Conservation (phyloP, 2,888 invertebrate species). For the Tipula helvola region DNA sequence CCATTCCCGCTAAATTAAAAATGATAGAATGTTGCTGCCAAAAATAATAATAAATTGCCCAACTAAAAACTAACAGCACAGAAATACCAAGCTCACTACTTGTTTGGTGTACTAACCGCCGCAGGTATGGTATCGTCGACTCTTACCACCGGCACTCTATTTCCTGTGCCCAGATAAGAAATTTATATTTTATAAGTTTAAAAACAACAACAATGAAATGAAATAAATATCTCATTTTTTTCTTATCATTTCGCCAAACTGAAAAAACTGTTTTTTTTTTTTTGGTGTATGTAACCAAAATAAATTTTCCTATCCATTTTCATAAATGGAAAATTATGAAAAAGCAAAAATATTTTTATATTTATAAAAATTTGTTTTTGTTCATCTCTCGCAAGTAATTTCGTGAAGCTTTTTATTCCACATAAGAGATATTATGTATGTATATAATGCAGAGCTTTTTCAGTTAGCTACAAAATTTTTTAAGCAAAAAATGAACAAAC, state of each 20-base stretch:
- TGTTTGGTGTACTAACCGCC: not conserved
- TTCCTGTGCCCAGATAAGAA: not conserved
- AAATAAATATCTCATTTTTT: not conserved
- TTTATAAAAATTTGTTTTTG: not conserved
- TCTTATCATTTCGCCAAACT: not conserved
- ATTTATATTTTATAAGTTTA: not conserved
- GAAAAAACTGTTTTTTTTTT: not conserved
- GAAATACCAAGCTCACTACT: not conserved
- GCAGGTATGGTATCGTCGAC: not conserved
- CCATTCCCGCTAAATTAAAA: not conserved
- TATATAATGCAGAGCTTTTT: not conserved
- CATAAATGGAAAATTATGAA: not conserved
- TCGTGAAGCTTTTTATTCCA: not conserved
- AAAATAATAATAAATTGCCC: not conserved
- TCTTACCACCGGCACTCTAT: not conserved
- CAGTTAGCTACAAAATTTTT: not conserved
- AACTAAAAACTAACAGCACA: not conserved
- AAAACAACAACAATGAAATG: not conserved
- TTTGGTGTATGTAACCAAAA: not conserved
- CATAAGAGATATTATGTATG: not conserved
- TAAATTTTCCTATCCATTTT: not conserved
- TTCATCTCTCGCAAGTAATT: not conserved
- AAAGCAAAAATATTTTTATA: not conserved
- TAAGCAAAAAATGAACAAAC: not conserved
- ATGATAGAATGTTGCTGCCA: not conserved